These are phyloP conservation scores for Nemurella pictetii DNA, from an alignment of 2,888 invertebrate genomes.

Conservation along the genomic window DNA sequence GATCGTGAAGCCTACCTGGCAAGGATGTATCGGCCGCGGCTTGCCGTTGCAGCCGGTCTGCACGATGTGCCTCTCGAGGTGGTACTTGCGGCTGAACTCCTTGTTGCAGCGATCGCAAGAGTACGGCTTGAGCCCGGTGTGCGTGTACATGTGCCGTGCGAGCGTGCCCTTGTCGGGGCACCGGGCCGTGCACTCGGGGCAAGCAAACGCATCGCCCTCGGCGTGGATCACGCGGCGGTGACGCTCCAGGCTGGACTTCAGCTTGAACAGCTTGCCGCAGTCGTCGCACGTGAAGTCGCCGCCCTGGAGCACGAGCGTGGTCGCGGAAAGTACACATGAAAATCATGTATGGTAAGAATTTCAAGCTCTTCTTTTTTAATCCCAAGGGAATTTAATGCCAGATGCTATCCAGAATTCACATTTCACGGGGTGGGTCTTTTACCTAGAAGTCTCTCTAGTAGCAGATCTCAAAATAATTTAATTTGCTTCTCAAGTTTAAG, in stretches of 20 bases:
- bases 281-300: conserved; percentile 60
- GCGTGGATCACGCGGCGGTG: conserved; percentile 74
- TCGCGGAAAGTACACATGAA: too few relatives aligned
- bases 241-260: conserved; percentile 64
- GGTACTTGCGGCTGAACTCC: conserved; percentile 75
- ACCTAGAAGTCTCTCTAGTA: too few relatives aligned
- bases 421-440: too few relatives aligned
- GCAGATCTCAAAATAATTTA: too few relatives aligned
- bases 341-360: background rate
- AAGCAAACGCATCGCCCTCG: conserved; percentile 62
- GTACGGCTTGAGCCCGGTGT: conserved; percentile 62
- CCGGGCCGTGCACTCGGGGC: conserved; percentile 67
- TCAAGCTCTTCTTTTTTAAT: too few relatives aligned
- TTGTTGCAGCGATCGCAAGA: conserved; percentile 70
- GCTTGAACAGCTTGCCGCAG: conserved; percentile 75
- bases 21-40: conserved; percentile 58
- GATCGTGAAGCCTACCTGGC: conserved; percentile 57
- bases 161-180: conserved; percentile 65
- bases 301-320: conserved; percentile 49
- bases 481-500: too few relatives aligned
- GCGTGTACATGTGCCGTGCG: conserved; percentile 67
- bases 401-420: too few relatives aligned
- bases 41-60: conserved; percentile 70
- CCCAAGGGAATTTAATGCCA: too few relatives aligned
- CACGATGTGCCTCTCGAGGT: conserved; percentile 69